Evolutionary conservation across 2,797 vertebrate species (phyloP), one percentile per base, ranked within the genome.

Genomic region (Antennarius maculatus): DNA sequence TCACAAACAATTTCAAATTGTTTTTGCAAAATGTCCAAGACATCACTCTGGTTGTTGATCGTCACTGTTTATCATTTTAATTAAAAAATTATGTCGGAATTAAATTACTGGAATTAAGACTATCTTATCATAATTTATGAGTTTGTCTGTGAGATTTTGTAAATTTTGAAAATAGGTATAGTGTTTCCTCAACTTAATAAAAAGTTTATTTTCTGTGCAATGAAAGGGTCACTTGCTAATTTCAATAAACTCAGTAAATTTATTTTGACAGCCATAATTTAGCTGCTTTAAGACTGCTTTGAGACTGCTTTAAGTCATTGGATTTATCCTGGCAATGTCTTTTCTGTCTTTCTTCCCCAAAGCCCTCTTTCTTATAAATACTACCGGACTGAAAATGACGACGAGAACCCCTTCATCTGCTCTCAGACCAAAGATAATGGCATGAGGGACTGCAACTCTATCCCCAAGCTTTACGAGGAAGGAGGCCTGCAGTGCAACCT

Each of bases 321-420:
- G 1, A 11, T 17, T 61, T 48, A 70, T 3, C 39, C 14, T 17
- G 54, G 3, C 16, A 2, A 47, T 58, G 0, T 29, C n/a, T 11
- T 70, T 34, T 61, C 8, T 53, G 71, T 52, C 28, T 31, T 16
- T 52, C 28, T 31, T 16, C 39, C 15, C 29, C 41, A 71, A 76
- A 98, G 97, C 74, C 95, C 97, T 67, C 91, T 93, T 55, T 91
- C 93, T 0, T 79, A 95, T 57, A 90, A 91, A 27, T 98, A 98
- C 82, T 99, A 96, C 89, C 96, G 96, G 89, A 97, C 96, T 0
- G 97, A 99, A 86, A 98, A 98, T 0, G 97, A 99, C 7, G 97
- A 98, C 0, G 97, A 99, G 88, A 98, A 94, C 83, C 97, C 97
- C 2, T 99, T 98, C 90, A 99, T 99, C 91, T 99, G 97, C 93